A percentile compares a stretch with the other conserved stretches of the same genome.
These are phyloP conservation scores for Acleris laterana DNA, from an alignment of 2,888 invertebrate genomes.

Conservation along the genomic window DNA sequence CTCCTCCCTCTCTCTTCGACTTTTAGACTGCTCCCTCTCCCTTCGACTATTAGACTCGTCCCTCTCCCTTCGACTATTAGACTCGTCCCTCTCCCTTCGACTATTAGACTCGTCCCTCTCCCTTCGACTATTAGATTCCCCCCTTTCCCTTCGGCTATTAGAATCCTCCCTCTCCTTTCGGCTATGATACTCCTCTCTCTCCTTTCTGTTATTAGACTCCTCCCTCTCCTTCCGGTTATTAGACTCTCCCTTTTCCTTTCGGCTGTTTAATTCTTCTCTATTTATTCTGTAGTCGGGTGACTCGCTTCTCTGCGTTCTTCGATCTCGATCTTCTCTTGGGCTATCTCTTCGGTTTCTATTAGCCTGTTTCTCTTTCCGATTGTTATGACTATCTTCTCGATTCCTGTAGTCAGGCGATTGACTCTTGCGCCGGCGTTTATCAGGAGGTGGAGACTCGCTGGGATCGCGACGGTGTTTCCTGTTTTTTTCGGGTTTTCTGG, in stretches of 20 bases:
- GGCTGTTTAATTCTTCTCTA: constrained; percentile 48
- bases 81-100: too few species aligned
- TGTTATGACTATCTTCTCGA: constrained; percentile 55
- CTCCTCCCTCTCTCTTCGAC: constrained; percentile 45
- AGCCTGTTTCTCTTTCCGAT: constrained; percentile 47
- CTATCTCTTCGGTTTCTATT: constrained; percentile 51
- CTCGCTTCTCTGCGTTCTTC: constrained; percentile 51
- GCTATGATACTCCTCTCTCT: too few species aligned
- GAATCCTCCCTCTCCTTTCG: too few species aligned
- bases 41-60: too few species aligned
- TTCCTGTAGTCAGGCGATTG: constrained; percentile 56
- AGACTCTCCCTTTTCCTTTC: constrained; percentile 43
- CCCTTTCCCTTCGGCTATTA: too few species aligned
- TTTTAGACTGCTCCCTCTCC: too few species aligned
- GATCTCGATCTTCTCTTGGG: constrained; percentile 51
- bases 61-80: too few species aligned
- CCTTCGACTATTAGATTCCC: too few species aligned
- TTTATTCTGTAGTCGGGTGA: constrained; percentile 41
- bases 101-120: too few species aligned
- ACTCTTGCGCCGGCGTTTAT: constrained; percentile 65
- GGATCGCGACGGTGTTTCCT: constrained; percentile 55
- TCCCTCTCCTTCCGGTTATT: too few species aligned
- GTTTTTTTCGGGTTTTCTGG: constrained; percentile 55
- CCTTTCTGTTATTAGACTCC: too few species aligned
- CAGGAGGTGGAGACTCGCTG: constrained; percentile 66